Evolutionary conservation across 35 echinoderm and acorn worm species (phyloP), one percentile per base, ranked within the genome.

Genomic region (Eucidaris tribuloides): DNA sequence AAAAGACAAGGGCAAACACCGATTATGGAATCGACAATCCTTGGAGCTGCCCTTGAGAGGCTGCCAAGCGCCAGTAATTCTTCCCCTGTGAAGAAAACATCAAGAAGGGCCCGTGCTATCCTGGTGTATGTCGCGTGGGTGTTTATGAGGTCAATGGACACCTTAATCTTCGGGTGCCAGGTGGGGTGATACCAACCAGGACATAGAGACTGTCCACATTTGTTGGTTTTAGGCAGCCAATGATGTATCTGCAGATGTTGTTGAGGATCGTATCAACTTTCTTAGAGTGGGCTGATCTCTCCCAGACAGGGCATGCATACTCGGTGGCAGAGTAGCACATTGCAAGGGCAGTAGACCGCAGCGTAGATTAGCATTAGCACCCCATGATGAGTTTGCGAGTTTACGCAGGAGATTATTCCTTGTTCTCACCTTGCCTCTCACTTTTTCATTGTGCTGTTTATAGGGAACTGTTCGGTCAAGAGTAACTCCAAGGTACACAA

Each of bases 401-500:
- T 83, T 83, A 5, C 40, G 33, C 0, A 65, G 40, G 41, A 70
- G 58, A 41, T 83, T 70, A 43, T 83, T 83, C 27, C 81, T 62
- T 19, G 60, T 46, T 7, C 31, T 25, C 33, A 68, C 81, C 45
- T 66, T 68, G 18, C 57, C 81, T 30, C 48, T 79, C 40, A 60
- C 52, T n/a, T 79, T 79, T 54, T 79, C 25, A 45, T 42, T 42
- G 33, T 86, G 70, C 19, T 80, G 78, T 54, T 58, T 86, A 56
- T 14, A 79, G 2, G 84, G 44, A n/a, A 81, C 46, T 1, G 32
- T 58, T 46, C 37, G 60, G 35, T 83, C 81, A 6, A 83, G 81
- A 37, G 50, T 79, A 7, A 87, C 55, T 3, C 84, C 71, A 42
- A 79, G 71, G 72, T 81, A 88, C 4, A 81, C 86, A 4, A 45